These are phyloP conservation scores for Drosophila repleta DNA, from an alignment of 1,140 invertebrate species.

Conservation along the genomic window DNA sequence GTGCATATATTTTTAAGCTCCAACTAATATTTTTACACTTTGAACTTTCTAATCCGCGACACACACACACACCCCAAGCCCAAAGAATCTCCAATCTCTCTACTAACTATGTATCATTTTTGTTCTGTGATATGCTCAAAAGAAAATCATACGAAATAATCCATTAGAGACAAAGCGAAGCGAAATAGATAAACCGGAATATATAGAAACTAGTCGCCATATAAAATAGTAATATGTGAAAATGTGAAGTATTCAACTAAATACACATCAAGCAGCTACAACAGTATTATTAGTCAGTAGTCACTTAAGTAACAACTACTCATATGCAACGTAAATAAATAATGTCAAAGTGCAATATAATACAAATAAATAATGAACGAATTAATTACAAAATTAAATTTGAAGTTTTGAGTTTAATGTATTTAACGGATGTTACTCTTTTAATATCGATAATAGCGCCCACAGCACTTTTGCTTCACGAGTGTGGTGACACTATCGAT, in stretches of 20 bases:
- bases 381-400: constrained; percentile 30
- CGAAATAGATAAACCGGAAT: constrained; percentile 17
- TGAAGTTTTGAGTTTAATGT: background rate
- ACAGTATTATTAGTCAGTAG: constrained; percentile 56
- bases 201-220: constrained; percentile 34
- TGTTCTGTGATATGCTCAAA: constrained; percentile 81
- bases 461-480: background rate
- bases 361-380: constrained; percentile 43
- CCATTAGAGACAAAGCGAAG: constrained; percentile 34
- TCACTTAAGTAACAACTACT: constrained; percentile 48
- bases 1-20: constrained; percentile 69
- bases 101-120: constrained; percentile 73
- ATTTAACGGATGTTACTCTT: background rate
- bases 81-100: constrained; percentile 44
- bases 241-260: constrained; percentile 25
- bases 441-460: constrained; percentile 9
- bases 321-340: constrained; percentile 46
- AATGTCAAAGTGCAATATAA: constrained; percentile 41
- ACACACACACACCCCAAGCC: constrained; percentile 9
- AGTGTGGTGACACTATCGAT: constrained; percentile 9
- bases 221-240: constrained; percentile 25
- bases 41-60: constrained; percentile 51
- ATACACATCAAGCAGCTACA: constrained; percentile 53
- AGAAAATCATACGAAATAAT: constrained; percentile 60
- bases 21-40: constrained; percentile 70